Base-by-base conservation (phyloP, 2,888 invertebrate species). In the Zaprionus obscuricornis region DNA sequence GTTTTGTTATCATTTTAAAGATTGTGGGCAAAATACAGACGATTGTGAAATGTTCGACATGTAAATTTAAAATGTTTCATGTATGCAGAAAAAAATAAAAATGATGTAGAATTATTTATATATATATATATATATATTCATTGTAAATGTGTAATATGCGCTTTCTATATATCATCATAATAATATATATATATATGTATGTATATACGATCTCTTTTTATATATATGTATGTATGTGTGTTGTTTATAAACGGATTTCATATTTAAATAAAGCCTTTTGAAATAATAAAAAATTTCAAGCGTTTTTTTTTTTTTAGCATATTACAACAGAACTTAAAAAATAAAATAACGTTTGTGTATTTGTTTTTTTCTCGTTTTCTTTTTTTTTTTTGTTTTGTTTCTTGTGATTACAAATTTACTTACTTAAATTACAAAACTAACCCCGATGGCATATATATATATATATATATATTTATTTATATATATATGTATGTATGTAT, bases 401-500 rank as follows among this genome's bases (percentile, higher is more conserved):
- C 16, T 18, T 52, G 46, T 57, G 46, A 29, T 52, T 63, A 57
- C 58, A 65, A 37, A 45, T 60, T 62, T 54, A 62, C 52, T 62
- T 74, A 73, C 59, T 63, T 72, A 77, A n/a, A 59, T 54, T 71
- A 64, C 56, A 60, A 56, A 74, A 67, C 76, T 76, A 78, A 71
- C 75, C 76, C 81, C 76, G 81, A 78, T 78, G 83, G 83, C 78
- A 68, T n/a, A n/a, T n/a, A n/a, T n/a, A n/a, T n/a, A n/a, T n/a
- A n/a, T n/a, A n/a, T n/a, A n/a, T n/a, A n/a, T n/a, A n/a, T n/a
- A n/a, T n/a, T n/a, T n/a, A n/a, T n/a, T n/a, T n/a, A n/a, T n/a
- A n/a, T n/a, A n/a, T n/a, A n/a, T n/a, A n/a, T n/a, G n/a, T n/a
- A n/a, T n/a, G n/a, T n/a, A n/a, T n/a, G n/a, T n/a, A n/a, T 79